Evolutionary conservation across 1,140 invertebrate genomes (phyloP).

Genomic region (Brachionus paranguensis): DNA sequence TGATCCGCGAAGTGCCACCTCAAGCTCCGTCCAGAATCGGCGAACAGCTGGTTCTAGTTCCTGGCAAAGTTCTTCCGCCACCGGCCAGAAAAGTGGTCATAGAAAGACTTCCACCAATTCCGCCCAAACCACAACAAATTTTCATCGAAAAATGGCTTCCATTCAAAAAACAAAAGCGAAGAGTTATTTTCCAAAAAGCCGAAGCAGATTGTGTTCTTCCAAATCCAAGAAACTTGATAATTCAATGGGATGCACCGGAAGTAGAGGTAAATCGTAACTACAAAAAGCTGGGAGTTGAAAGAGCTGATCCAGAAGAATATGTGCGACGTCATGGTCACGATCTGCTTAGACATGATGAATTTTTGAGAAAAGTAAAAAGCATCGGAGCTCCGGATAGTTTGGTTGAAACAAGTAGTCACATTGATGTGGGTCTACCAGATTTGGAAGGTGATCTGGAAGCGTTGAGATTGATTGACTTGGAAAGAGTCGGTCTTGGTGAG

Average conservation of each 20-base stretch:
- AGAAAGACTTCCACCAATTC: conserved; percentile 27
- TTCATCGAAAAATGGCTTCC: conserved; percentile 39
- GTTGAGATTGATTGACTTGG: conserved; percentile 5
- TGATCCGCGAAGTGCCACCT: conserved; percentile 39
- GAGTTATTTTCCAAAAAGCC: conserved; percentile 30
- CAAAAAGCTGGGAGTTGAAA: not conserved
- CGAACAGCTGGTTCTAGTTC: not conserved
- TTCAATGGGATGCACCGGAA: conserved; percentile 34
- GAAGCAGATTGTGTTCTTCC: not conserved
- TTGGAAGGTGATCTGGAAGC: conserved; percentile 35
- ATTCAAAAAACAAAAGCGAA: conserved; percentile 31
- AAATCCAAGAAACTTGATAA: conserved; percentile 30
- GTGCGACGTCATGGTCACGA: not conserved
- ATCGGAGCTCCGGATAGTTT: not conserved
- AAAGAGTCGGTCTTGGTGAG: not conserved
- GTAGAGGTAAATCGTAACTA: not conserved
- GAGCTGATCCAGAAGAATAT: conserved; percentile 28
- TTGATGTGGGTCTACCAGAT: not conserved
- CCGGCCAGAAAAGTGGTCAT: conserved; percentile 36
- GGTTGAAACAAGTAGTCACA: not conserved
- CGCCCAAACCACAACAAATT: conserved; percentile 29
- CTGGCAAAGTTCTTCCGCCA: not conserved
- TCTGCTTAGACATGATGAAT: not conserved
- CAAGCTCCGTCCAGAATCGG: not conserved
- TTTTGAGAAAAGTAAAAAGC: not conserved